Percentiles rank a stretch among this genome's conserved stretches.
phyloP scores from a whole-genome alignment of 2,888 invertebrate genomes.

The Sinodicranocentrus sp. region DNA sequence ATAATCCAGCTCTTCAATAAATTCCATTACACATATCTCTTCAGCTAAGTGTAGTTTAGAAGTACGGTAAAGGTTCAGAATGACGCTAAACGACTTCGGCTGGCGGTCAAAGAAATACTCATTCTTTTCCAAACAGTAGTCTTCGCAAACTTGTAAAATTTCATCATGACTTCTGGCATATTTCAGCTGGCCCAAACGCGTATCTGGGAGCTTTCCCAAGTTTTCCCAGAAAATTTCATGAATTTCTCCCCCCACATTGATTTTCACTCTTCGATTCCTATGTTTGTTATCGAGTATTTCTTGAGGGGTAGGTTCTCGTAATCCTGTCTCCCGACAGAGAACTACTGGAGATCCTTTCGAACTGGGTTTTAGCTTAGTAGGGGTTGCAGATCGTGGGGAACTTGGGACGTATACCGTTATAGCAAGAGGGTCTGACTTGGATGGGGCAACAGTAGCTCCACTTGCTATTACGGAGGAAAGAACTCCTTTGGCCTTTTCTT shows the following conservation, averaged over 20 bases:
- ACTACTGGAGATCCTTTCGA: conserved; percentile 26
- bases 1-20: conserved; percentile 63
- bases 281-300: conserved; percentile 47
- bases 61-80: conserved; percentile 68
- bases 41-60: conserved; percentile 61
- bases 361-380: conserved; percentile 23
- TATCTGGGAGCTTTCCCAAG: conserved; percentile 57
- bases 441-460: conserved; percentile 31
- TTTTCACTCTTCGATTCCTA: conserved; percentile 44
- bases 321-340: neutral
- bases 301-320: conserved; percentile 24
- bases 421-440: conserved; percentile 55
- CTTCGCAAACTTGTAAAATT: conserved; percentile 59
- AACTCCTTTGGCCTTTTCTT: conserved; percentile 16
- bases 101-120: conserved; percentile 65
- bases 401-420: conserved; percentile 54
- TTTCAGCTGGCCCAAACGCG: conserved; percentile 63
- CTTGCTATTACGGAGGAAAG: conserved; percentile 34
- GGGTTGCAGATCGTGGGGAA: conserved; percentile 32
- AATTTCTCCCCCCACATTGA: conserved; percentile 66
- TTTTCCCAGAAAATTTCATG: conserved; percentile 70
- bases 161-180: conserved; percentile 46
- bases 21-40: conserved; percentile 65
- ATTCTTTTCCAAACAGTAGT: conserved; percentile 56
- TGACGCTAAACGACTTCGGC: conserved; percentile 47